These are phyloP conservation scores for Centropus bengalensis DNA, from an alignment of 2,113 vertebrate genomes.

Conservation along the genomic window DNA sequence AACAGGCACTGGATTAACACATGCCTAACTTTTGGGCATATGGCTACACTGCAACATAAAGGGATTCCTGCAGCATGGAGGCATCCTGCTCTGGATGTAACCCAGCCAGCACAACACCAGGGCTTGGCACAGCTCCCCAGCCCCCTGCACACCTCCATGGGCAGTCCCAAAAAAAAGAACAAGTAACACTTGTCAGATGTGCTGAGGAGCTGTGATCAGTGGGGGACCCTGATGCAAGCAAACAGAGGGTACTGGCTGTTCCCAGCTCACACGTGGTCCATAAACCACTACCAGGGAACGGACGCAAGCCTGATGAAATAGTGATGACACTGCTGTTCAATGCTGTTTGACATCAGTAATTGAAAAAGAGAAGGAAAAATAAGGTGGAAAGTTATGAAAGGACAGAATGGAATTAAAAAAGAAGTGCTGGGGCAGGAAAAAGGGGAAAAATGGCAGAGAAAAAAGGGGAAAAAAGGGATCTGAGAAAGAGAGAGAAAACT, in stretches of 20 bases:
- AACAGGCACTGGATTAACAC: background rate
- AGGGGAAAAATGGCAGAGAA: background rate
- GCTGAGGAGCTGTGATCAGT: background rate
- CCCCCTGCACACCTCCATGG: conserved; percentile 9
- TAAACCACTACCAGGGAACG: background rate
- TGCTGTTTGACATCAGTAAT: background rate
- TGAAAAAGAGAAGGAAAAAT: background rate
- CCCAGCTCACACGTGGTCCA: background rate
- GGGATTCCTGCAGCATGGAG: background rate
- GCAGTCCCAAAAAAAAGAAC: conserved; percentile 21
- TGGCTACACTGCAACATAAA: background rate
- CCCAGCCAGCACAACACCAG: background rate
- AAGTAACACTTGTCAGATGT: conserved; percentile 29
- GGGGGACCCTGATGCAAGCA: background rate
- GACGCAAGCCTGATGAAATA: conserved; percentile 16
- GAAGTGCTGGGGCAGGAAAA: background rate
- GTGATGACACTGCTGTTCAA: conserved; percentile 4
- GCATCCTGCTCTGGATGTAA: background rate
- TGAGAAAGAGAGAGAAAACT: background rate
- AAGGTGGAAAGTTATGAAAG: background rate
- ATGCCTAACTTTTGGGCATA: background rate
- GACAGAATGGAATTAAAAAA: background rate
- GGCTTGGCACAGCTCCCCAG: background rate
- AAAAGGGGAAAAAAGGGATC: background rate
- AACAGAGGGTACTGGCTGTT: background rate